Evolutionary conservation across 2,113 vertebrate genomes (phyloP).

Genomic region (Pelodiscus sinensis): DNA sequence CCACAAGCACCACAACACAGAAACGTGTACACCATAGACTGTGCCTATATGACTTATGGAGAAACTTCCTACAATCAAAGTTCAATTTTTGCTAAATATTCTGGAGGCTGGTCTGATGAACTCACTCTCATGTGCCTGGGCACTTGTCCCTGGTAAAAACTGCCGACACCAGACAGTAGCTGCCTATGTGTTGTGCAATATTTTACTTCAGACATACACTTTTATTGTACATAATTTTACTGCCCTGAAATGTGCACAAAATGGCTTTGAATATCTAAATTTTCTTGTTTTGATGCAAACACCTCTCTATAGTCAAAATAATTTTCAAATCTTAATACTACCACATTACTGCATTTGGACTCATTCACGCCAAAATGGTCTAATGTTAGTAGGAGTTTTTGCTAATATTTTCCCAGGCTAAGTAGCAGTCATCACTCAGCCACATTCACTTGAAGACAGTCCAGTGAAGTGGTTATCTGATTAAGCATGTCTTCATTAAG

Average conservation of each 20-base stretch:
- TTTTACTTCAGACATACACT: not conserved
- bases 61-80: too few species aligned
- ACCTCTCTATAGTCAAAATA: not conserved
- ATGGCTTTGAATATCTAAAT: not conserved
- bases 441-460: not conserved
- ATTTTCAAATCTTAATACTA: not conserved
- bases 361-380: not conserved
- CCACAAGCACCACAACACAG: too few species aligned
- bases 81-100: too few species aligned
- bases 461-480: not conserved
- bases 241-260: not conserved
- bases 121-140: too few species aligned
- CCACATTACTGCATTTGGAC: not conserved
- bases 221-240: not conserved
- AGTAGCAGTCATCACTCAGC: not conserved
- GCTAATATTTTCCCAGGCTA: not conserved
- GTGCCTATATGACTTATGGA: too few species aligned
- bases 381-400: not conserved
- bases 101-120: too few species aligned
- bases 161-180: not conserved
- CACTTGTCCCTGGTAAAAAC: too few species aligned
- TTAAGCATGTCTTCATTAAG: not conserved
- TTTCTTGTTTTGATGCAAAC: not conserved
- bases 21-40: too few species aligned
- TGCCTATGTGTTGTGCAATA: not conserved